These are phyloP conservation scores for Tigriopus japonicus DNA, from an alignment of 1,140 invertebrate genomes.

Conservation along the genomic window DNA sequence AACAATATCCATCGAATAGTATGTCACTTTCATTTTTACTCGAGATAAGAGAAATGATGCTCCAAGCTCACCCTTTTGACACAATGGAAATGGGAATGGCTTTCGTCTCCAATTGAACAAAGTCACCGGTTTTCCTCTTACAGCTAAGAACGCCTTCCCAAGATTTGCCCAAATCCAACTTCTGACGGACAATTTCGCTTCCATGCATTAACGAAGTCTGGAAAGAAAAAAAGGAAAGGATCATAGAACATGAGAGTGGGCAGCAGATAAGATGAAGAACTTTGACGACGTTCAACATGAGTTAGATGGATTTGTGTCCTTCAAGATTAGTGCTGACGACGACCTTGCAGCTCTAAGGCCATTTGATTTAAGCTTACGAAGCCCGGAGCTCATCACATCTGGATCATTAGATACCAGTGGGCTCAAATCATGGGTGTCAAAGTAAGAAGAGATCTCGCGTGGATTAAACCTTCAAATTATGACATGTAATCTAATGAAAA, in stretches of 20 bases:
- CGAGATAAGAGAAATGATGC: too few relatives aligned
- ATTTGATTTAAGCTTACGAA: too few relatives aligned
- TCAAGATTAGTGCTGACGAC: too few relatives aligned
- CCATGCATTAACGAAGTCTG: slow-evolving; percentile 25
- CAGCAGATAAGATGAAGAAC: background rate
- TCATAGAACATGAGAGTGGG: background rate
- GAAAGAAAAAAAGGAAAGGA: background rate
- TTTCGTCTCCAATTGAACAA: slow-evolving; percentile 52
- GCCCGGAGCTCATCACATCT: too few relatives aligned
- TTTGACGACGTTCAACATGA: background rate
- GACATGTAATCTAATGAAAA: too few relatives aligned
- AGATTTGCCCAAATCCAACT: slow-evolving; percentile 51
- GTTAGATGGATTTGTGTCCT: background rate
- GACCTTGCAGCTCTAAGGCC: too few relatives aligned
- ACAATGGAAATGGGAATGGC: slow-evolving; percentile 39
- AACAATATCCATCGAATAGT: too few relatives aligned
- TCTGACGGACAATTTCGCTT: slow-evolving; percentile 38
- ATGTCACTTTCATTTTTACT: too few relatives aligned
- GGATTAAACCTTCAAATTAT: too few relatives aligned
- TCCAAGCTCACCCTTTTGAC: background rate
- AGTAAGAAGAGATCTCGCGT: too few relatives aligned
- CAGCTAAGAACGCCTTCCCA: slow-evolving; percentile 70
- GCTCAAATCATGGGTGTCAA: too few relatives aligned
- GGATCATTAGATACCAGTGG: too few relatives aligned
- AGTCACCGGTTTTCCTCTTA: slow-evolving; percentile 54